A percentile compares a stretch with the other conserved stretches of the same genome.
These are phyloP conservation scores for Epizoanthus illoricatus DNA, from an alignment of 92 coral and sea anemone genomes.

Conservation along the genomic window DNA sequence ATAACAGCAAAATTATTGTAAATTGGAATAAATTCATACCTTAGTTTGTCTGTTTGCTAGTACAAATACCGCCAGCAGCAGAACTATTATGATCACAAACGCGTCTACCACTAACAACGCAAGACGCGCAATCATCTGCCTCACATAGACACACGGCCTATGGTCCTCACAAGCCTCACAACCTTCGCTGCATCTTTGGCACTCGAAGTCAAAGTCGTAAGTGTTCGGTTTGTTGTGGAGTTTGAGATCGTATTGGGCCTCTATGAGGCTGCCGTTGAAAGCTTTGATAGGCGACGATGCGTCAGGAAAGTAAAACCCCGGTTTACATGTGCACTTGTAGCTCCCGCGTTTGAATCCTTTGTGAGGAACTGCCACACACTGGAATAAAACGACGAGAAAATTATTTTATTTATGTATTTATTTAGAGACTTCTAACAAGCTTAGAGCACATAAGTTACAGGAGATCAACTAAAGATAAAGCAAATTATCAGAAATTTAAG, in stretches of 20 bases:
- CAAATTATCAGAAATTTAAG: no score
- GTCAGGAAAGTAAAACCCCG: constrained; percentile 78
- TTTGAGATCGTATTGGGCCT: constrained; percentile 65
- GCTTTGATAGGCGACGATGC: constrained; percentile 43
- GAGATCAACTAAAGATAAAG: no score
- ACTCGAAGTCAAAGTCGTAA: constrained; percentile 66
- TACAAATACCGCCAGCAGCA: constrained; percentile 67
- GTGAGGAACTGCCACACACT: constrained; percentile 83
- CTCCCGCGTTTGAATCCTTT: constrained; percentile 92
- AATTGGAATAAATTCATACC: not conserved
- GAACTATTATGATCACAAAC: constrained; percentile 50
- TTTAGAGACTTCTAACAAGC: no score
- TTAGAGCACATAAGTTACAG: no score
- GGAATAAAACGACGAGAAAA: constrained; percentile 21
- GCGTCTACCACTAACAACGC: constrained; percentile 61
- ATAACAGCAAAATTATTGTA: not conserved
- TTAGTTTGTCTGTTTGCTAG: constrained; percentile 39
- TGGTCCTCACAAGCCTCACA: constrained; percentile 78
- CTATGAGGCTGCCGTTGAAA: constrained; percentile 81
- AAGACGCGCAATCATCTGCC: constrained; percentile 43
- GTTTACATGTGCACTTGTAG: constrained; percentile 82
- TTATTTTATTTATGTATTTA: no score
- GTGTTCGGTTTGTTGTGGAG: constrained; percentile 26
- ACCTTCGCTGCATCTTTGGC: constrained; percentile 86
- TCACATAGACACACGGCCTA: constrained; percentile 67